These are phyloP conservation scores for Scaptomyza caliginosa DNA, from an alignment of 2,888 invertebrate genomes.

Conservation along the genomic window DNA sequence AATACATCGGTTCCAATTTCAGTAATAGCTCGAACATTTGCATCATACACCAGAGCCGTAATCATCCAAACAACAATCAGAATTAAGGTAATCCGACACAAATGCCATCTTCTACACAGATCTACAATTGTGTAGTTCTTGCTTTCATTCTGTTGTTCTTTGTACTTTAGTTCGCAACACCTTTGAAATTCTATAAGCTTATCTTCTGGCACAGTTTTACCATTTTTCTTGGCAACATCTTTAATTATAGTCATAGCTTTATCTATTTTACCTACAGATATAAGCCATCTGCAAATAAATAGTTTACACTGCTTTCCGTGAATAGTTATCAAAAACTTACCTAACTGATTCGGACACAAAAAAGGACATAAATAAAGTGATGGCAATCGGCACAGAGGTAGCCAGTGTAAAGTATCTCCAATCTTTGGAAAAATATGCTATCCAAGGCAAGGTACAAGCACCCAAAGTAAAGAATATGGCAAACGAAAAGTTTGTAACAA, in stretches of 20 bases:
- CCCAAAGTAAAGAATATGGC: constrained; percentile 92
- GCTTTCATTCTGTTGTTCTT: constrained; percentile 87
- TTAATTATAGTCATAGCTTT: constrained; percentile 90
- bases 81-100: constrained; percentile 87
- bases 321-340: constrained; percentile 82
- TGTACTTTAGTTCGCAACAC: constrained; percentile 87
- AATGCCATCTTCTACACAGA: constrained; percentile 89
- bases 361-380: constrained; percentile 89
- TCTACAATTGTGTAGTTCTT: constrained; percentile 90
- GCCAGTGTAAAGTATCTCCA: constrained; percentile 90
- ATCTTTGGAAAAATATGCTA: constrained; percentile 90
- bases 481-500: constrained; percentile 94
- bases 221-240: constrained; percentile 91
- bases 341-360: constrained; percentile 93
- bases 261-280: constrained; percentile 92
- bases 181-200: constrained; percentile 88
- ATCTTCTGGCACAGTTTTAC: constrained; percentile 88
- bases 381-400: constrained; percentile 89
- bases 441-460: constrained; percentile 91
- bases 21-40: constrained; percentile 93
- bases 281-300: constrained; percentile 88
- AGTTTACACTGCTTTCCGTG: not conserved
- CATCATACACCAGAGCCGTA: constrained; percentile 92
- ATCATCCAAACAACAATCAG: constrained; percentile 93
- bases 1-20: constrained; percentile 91